These are phyloP conservation scores for Hypotaenidia philippensis DNA, from an alignment of 2,797 vertebrate genomes.

Conservation along the genomic window DNA sequence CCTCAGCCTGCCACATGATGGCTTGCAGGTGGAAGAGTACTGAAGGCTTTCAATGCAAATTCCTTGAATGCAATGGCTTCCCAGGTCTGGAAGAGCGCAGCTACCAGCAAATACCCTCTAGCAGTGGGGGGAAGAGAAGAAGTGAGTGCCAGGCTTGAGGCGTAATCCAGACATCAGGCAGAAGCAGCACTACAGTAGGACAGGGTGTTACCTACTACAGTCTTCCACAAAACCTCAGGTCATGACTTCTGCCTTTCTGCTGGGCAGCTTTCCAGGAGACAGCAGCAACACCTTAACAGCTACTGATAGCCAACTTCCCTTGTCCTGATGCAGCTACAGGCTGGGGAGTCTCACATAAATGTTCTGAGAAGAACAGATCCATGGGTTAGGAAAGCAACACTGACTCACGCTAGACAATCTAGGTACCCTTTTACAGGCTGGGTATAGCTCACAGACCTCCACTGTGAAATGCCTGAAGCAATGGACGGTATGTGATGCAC, in stretches of 20 bases:
- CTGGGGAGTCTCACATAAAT: neutral
- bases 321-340: neutral
- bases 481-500: fast-evolving
- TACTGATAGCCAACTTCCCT: neutral
- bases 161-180: neutral
- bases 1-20: neutral
- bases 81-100: neutral
- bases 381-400: neutral
- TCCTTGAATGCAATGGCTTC: neutral
- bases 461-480: neutral
- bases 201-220: fast-evolving
- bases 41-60: neutral
- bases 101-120: too few relatives aligned
- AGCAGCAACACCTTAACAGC: neutral
- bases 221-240: neutral
- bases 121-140: neutral
- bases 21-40: neutral
- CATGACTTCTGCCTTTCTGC: neutral
- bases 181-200: neutral
- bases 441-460: neutral
- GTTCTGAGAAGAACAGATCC: neutral
- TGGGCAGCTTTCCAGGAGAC: neutral
- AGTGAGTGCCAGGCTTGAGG: neutral
- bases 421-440: neutral
- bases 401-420: neutral